phyloP scores from a whole-genome alignment of 2,113 vertebrate species.

The Neofelis nebulosa region DNA sequence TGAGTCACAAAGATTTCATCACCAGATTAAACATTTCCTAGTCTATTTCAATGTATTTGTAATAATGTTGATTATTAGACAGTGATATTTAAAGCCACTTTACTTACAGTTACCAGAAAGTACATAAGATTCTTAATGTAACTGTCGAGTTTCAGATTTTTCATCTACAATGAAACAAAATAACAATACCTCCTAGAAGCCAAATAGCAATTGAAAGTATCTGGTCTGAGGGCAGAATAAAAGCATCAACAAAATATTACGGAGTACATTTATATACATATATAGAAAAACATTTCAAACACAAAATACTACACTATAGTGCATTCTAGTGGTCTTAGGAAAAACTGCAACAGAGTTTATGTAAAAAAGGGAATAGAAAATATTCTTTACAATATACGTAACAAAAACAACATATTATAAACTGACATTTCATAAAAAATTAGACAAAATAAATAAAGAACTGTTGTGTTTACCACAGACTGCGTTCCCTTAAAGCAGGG shows the following conservation, averaged over 20 bases:
- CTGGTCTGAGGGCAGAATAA: neutral
- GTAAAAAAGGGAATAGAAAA: constrained; percentile 7
- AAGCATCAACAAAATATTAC: constrained; percentile 32
- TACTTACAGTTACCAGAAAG: neutral
- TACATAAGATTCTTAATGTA: constrained; percentile 29
- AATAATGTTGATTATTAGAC: constrained; percentile 5
- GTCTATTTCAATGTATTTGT: neutral
- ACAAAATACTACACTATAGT: constrained; percentile 61
- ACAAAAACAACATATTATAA: constrained; percentile 3
- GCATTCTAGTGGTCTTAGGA: constrained; percentile 76
- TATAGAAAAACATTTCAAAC: constrained; percentile 27
- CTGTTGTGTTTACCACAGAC: neutral
- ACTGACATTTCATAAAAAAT: constrained; percentile 41
- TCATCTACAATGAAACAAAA: constrained; percentile 21
- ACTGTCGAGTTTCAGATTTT: constrained; percentile 48
- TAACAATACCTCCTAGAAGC: neutral
- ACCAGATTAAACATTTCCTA: neutral
- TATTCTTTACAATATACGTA: neutral
- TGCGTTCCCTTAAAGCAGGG: neutral
- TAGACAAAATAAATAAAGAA: constrained; percentile 41
- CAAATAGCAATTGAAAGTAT: constrained; percentile 35
- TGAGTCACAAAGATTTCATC: constrained; percentile 29
- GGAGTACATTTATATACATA: neutral
- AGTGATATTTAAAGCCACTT: neutral
- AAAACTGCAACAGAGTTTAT: constrained; percentile 77